Evolutionary conservation across 2,797 vertebrate species (phyloP).

Genomic region (Anniella stebbinsi): DNA sequence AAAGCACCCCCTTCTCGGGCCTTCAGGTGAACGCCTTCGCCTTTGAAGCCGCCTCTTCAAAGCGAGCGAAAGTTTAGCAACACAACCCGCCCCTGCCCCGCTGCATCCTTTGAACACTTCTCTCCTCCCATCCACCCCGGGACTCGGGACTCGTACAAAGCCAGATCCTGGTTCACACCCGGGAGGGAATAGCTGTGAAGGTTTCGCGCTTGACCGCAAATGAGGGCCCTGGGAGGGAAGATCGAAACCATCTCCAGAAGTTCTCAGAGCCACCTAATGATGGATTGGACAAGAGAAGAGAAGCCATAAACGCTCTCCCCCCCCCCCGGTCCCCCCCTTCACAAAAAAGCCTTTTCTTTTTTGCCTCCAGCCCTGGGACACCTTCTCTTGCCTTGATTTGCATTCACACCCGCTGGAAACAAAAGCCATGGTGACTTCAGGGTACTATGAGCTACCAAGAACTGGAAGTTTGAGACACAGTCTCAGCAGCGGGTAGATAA

Average conservation of each 20-base stretch:
- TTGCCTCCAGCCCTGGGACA: neutral
- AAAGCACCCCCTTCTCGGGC: too few relatives aligned
- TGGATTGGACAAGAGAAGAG: neutral
- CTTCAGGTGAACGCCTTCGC: neutral
- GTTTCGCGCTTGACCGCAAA: neutral
- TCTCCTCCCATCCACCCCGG: too few relatives aligned
- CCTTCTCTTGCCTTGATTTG: neutral
- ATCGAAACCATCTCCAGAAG: neutral
- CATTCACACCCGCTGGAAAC: neutral
- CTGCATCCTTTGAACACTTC: neutral
- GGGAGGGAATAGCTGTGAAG: neutral
- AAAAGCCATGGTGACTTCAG: neutral
- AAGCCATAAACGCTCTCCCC: neutral
- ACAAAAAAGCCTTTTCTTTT: too few relatives aligned
- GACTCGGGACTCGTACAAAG: neutral
- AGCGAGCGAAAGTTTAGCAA: neutral
- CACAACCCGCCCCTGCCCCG: neutral
- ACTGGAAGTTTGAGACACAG: too few relatives aligned
- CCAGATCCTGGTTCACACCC: neutral
- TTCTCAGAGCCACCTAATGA: neutral
- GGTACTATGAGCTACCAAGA: too few relatives aligned
- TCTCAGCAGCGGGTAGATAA: too few relatives aligned
- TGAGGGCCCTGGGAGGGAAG: neutral
- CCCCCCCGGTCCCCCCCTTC: too few relatives aligned
- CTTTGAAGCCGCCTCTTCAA: conserved; percentile 34